Evolutionary conservation across 2,888 invertebrate genomes (phyloP), one percentile per base, ranked within the genome.

Genomic region (Trisateles emortualis): DNA sequence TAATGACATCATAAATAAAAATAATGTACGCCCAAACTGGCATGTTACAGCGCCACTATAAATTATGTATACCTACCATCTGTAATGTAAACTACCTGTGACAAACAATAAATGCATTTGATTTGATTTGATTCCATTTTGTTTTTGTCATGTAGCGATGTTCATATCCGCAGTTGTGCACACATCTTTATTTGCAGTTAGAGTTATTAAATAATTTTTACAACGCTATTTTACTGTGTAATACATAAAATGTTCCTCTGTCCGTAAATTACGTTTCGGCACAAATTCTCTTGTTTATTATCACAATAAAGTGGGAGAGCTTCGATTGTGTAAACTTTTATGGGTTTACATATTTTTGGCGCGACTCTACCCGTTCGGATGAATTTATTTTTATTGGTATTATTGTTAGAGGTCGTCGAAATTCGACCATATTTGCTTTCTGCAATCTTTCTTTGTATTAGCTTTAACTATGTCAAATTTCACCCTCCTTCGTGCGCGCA

Each of bases 241-340:
- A 52, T 55, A 57, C 62, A 61, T 76, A 76, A 77, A 76, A 77
- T 59, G 52, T 59, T 62, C 62, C 44, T 52, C 54, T 47, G 65
- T 64, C 62, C 71, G 66, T 64, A 72, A 76, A 77, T 77, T 74
- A 60, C 74, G 64, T 74, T 77, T 72, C 61, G 64, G 61, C 54
- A 59, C 60, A 61, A 69, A 74, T 68, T 68, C 54, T 35, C 53
- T 66, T 68, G 76, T 77, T 78, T 77, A 78, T 72, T 69, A 57
- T 72, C 44, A 56, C 66, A 61, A 68, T 77, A 78, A 77, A 77
- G 52, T 42, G 48, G 62, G 52, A 52, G 62, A 64, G 66, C 61
- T 56, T 57, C 60, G 64, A 68, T 76, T 70, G 67, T 68, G 52
- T 56, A 57, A 59, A 56, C 36, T 70, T 72, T 72, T 68, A 63